Evolutionary conservation across 2,888 invertebrate species (phyloP), one percentile per base, ranked within the genome.

Genomic region (Bimastos eiseni): DNA sequence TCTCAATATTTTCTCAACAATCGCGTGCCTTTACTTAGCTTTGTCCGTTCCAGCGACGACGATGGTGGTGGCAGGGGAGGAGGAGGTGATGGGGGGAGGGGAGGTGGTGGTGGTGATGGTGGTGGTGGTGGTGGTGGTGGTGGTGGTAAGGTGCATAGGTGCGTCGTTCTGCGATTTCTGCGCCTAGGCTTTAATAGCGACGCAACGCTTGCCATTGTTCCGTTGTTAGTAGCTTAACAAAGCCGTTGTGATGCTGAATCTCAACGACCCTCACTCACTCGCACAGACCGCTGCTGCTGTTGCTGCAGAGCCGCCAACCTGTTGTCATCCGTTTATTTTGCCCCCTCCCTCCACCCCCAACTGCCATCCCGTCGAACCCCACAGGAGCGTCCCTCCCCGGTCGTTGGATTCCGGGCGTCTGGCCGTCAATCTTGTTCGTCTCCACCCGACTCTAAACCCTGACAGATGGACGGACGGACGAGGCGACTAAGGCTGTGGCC

Each of bases 391-490:
- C 15, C 41, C 6, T 41, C 41, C 8, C 8, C 70, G 30, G 70
- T 70, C 70, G 70, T 6, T n/a, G 70, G n/a, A 70, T 70, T 70
- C 70, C 70, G 70, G 70, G 70, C n/a, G 70, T 70, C 70, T 30
- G n/a, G 70, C 70, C 30, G 70, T 70, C 70, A 70, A 70, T 70
- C 70, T 30, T n/a, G 70, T 70, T 70, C 70, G 70, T 70, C 70
- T 70, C 70, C 70, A 70, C 70, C 70, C 70, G 70, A 70, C 70
- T 70, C 70, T 70, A 70, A 70, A 70, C 70, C 70, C 70, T 70
- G 70, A 70, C 70, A 70, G 70, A 70, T 70, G 70, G 70, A 70
- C 70, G 70, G n/a, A 24, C 49, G 49, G 15, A 49, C 41, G 49
- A 6, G 70, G 4, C 70, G 70, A 70, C 70, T 24, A 3, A 24